These are phyloP conservation scores for Lottia gigantea DNA, from an alignment of 2,888 invertebrate genomes.

Conservation along the genomic window DNA sequence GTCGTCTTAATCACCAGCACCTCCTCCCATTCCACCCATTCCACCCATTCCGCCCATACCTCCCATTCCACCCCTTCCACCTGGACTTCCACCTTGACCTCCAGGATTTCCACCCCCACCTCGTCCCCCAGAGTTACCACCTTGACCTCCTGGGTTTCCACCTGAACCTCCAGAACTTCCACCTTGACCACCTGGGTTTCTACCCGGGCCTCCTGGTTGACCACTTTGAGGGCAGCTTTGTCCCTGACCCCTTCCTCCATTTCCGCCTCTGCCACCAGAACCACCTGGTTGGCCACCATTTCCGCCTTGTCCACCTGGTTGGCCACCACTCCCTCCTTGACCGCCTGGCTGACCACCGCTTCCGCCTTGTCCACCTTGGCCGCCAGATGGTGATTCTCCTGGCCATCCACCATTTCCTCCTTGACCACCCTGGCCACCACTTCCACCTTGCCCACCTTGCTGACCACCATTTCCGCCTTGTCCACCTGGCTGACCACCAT, in stretches of 20 bases:
- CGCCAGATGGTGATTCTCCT: background rate
- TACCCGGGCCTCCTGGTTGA: background rate
- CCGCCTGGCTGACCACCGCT: background rate
- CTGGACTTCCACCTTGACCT: background rate
- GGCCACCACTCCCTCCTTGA: background rate
- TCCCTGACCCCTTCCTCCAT: no score
- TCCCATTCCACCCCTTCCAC: background rate
- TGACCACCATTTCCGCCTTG: background rate
- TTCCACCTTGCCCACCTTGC: background rate
- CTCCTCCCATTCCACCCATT: conserved; percentile 2
- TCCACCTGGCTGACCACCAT: background rate
- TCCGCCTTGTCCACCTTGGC: background rate
- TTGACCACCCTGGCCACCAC: background rate
- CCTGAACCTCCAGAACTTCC: background rate
- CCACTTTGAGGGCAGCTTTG: no score
- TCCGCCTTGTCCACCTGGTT: background rate
- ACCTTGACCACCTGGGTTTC: background rate
- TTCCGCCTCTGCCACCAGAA: background rate
- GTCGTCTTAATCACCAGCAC: background rate
- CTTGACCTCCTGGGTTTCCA: background rate
- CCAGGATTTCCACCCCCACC: background rate
- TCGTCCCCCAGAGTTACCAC: background rate
- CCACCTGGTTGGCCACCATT: no score
- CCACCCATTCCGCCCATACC: conserved; percentile 1
- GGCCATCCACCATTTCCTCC: background rate